Base-by-base conservation (phyloP, 2,888 invertebrate species). In the Aphrophora alni region DNA sequence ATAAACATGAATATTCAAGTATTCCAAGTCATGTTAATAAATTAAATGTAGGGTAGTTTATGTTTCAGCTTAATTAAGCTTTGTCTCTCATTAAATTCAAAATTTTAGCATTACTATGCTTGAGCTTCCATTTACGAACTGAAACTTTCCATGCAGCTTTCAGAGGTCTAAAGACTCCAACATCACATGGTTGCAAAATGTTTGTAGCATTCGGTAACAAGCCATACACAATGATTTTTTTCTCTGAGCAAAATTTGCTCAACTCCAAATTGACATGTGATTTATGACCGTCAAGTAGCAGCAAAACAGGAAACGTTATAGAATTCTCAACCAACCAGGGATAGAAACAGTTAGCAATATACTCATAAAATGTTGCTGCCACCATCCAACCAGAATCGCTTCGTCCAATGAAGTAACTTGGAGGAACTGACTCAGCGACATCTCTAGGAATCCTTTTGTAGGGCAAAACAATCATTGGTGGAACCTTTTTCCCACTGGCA, bases 321-420 rank as follows among this genome's bases (percentile, higher is more conserved):
- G 80, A 82, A 33, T 77, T n/a, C 8, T 76, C 76, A 80, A 78
- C 24, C n/a, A 83, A 77, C 81, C 82, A 84, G 21, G 81, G 83
- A 81, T 72, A 79, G 69, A 74, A 84, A 82, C 28, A 82, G 84
- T 77, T 81, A 75, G 44, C 80, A 26, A 84, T 81, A 78, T 82
- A 84, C 75, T 85, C 83, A 82, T 80, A 85, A 80, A 86, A 85
- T n/a, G 79, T 81, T 77, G 82, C 83, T n/a, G 83, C 76, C 77
- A 82, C 83, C 85, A 86, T 85, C 86, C 85, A 85, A 25, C 86
- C 86, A 38, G 77, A 81, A 71, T 85, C 85, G 44, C 80, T 82
- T 75, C 83, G 77, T 33, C 84, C 85, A 5, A 33, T 8, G 5
- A 33, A 3, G 5, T 8, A 33, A 33, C 5, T 8, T 3, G 3